Evolutionary conservation across 2,797 vertebrate genomes (phyloP).

Genomic region (Enteromius radiatus): DNA sequence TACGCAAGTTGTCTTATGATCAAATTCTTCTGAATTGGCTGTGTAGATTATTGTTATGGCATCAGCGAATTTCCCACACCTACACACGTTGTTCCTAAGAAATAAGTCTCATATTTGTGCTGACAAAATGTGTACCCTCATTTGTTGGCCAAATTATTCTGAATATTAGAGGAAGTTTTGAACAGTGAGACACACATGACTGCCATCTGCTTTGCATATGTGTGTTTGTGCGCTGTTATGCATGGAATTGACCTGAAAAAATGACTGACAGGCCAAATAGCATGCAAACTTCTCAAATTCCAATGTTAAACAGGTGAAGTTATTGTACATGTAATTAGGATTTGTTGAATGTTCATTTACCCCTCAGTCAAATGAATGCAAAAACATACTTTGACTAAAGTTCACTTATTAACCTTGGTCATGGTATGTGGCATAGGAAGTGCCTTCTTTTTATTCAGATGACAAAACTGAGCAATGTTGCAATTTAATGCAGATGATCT

Average conservation of each 20-base stretch:
- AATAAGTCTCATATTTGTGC: not conserved
- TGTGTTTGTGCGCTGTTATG: not conserved
- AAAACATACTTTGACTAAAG: not conserved
- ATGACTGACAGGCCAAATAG: not conserved
- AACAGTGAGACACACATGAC: not conserved
- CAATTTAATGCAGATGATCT: not conserved
- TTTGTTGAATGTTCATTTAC: not conserved
- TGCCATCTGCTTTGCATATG: slow-evolving; percentile 4
- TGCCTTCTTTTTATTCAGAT: not conserved
- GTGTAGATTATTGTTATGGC: not conserved
- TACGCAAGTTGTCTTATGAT: not conserved
- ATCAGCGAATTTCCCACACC: not conserved
- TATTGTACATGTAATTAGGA: not conserved
- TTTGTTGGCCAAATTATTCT: not conserved
- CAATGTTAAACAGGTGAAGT: not conserved
- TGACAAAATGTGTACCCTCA: not conserved
- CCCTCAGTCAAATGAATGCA: not conserved
- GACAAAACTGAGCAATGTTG: not conserved
- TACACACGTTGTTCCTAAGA: not conserved
- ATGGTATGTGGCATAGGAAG: not conserved
- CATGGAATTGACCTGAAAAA: not conserved
- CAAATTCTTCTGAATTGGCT: not conserved
- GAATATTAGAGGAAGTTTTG: not conserved
- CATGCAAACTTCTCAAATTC: not conserved
- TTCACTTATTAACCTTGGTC: no score